These are phyloP conservation scores for Sarcophilus harrisii DNA, from an alignment of 2,797 vertebrate species.

Conservation along the genomic window DNA sequence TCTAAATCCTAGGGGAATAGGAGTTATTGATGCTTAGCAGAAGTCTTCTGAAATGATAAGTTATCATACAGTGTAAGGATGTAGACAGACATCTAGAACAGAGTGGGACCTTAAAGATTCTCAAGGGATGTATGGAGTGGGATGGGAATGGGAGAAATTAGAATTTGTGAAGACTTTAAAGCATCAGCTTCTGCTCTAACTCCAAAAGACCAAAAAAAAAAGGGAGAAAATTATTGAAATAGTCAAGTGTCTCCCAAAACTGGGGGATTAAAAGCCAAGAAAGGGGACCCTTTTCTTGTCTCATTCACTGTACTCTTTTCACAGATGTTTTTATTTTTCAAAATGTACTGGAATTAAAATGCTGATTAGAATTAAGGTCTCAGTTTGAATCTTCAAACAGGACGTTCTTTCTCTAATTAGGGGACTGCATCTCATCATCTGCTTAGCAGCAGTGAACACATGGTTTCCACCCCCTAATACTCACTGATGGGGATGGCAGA, in stretches of 20 bases:
- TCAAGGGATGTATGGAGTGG: not conserved
- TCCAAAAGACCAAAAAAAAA: constrained; percentile 26
- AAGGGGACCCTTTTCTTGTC: not conserved
- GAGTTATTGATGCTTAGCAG: constrained; percentile 28
- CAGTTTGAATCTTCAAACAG: constrained; percentile 71
- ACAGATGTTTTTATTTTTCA: constrained; percentile 76
- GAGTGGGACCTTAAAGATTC: not conserved
- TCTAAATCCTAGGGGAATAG: not conserved
- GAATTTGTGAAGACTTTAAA: not conserved
- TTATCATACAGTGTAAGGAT: rapidly evolving
- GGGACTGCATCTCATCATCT: constrained; percentile 60
- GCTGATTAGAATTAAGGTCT: constrained; percentile 76
- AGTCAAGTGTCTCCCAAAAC: constrained; percentile 9
- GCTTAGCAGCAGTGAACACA: constrained; percentile 42
- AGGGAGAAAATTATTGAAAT: not conserved
- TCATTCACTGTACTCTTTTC: constrained; percentile 47
- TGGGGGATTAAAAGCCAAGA: not conserved
- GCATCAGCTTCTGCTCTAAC: constrained; percentile 33
- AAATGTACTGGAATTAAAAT: constrained; percentile 74
- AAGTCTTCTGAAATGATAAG: constrained; percentile 35
- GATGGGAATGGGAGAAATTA: not conserved
- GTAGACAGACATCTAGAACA: not conserved
- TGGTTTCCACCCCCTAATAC: constrained; percentile 55
- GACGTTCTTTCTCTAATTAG: constrained; percentile 70
- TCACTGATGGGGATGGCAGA: constrained; percentile 20